These are phyloP conservation scores for Agrochola circellaris DNA, from an alignment of 2,888 invertebrate species.

Conservation along the genomic window DNA sequence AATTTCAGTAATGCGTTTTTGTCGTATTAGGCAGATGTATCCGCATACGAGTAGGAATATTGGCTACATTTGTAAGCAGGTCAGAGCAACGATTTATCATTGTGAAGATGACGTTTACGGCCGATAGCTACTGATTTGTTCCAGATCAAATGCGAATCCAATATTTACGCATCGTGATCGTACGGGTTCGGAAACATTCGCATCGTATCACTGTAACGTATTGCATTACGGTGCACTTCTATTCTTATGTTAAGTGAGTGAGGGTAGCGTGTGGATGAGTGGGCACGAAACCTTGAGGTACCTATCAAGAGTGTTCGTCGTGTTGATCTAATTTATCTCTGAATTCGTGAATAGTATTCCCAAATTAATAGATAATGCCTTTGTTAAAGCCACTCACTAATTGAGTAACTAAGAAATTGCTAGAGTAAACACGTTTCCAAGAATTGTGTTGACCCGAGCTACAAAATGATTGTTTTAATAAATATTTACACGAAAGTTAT, in stretches of 20 bases:
- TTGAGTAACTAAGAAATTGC: constrained; percentile 46
- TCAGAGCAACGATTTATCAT: constrained; percentile 82
- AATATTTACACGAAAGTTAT: constrained; percentile 63
- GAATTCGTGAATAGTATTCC: constrained; percentile 12
- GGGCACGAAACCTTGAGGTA: constrained; percentile 11
- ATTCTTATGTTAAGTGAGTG: constrained; percentile 43
- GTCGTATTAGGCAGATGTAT: constrained; percentile 61
- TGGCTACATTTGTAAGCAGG: constrained; percentile 78
- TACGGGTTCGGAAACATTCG: constrained; percentile 69
- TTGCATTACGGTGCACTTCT: constrained; percentile 54
- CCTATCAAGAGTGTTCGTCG: not conserved
- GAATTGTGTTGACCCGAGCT: constrained; percentile 30
- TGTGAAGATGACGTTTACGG: constrained; percentile 80
- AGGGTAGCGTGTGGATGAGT: constrained; percentile 23
- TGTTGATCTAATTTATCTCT: not conserved
- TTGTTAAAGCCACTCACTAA: constrained; percentile 33
- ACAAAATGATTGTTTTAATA: constrained; percentile 56
- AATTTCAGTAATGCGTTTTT: constrained; percentile 62
- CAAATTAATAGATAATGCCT: constrained; percentile 37
- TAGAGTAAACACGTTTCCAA: constrained; percentile 41
- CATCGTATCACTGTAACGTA: constrained; percentile 63
- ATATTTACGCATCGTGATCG: constrained; percentile 79
- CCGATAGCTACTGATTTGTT: constrained; percentile 83
- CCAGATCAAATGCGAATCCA: constrained; percentile 81
- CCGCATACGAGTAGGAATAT: constrained; percentile 62